phyloP scores from a whole-genome alignment of 1,140 invertebrate species.

The Bombyx mori region ASM3026992v2 NC_085119.1:10580001-10580500 shows the following conservation, averaged over 20 bases:
- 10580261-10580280: slow-evolving; percentile 44
- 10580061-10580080: not conserved
- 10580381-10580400: slow-evolving; percentile 1
- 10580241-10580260: slow-evolving; percentile 24
- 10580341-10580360: slow-evolving; percentile 4
- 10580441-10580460: too few relatives aligned
- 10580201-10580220: slow-evolving; percentile 33
- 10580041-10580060: slow-evolving; percentile 8
- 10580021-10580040: slow-evolving; percentile 1
- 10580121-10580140: not conserved
- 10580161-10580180: slow-evolving; percentile 23
- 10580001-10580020: not conserved
- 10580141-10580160: too few relatives aligned
- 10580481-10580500: too few relatives aligned
- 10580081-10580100: not conserved
- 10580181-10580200: slow-evolving; percentile 41
- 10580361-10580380: slow-evolving; percentile 3
- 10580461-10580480: too few relatives aligned
- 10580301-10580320: slow-evolving; percentile 37
- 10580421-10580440: too few relatives aligned
- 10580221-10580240: slow-evolving; percentile 30
- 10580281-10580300: slow-evolving; percentile 44
- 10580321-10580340: slow-evolving; percentile 14
- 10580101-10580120: slow-evolving; percentile 1
- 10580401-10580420: too few relatives aligned